Conservation (phyloP, 2,113 vertebrate species). For the Hemichromis elongatus region DNA sequence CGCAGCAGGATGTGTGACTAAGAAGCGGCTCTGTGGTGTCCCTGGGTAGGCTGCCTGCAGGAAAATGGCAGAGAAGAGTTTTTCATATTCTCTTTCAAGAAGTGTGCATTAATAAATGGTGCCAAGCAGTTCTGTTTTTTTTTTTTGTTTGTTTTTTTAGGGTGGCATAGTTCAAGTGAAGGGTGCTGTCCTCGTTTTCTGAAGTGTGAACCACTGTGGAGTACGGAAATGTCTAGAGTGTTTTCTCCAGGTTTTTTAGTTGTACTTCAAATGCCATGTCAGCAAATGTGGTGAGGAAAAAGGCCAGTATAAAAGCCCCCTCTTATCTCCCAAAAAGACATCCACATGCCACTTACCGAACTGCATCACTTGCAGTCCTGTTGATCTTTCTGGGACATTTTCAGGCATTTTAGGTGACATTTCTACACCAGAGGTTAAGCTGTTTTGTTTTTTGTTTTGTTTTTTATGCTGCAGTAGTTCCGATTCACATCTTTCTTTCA, state of each 20-base stretch:
- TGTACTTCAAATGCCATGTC: neutral
- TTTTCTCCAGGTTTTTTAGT: neutral
- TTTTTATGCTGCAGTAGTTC: neutral
- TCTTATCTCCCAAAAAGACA: neutral
- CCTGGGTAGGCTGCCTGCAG: slow-evolving; percentile 7
- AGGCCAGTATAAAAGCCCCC: neutral
- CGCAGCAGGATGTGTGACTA: slow-evolving; percentile 19
- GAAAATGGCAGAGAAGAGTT: slow-evolving; percentile 3
- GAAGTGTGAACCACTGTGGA: neutral
- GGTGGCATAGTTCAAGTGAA: neutral
- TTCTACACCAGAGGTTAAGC: neutral
- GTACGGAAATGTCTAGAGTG: neutral
- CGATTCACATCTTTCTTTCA: neutral
- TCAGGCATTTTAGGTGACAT: neutral
- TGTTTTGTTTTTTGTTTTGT: no score
- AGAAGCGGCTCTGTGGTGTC: neutral
- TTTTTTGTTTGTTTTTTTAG: neutral
- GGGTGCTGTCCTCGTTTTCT: neutral
- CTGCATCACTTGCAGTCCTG: neutral
- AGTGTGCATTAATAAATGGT: slow-evolving; percentile 36
- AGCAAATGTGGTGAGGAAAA: neutral
- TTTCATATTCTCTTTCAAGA: slow-evolving; percentile 32
- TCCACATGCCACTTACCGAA: neutral
- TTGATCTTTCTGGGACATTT: neutral
- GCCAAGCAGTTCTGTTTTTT: neutral